Conservation (phyloP, 2,797 vertebrate genomes). For the Spea hammondii region DNA sequence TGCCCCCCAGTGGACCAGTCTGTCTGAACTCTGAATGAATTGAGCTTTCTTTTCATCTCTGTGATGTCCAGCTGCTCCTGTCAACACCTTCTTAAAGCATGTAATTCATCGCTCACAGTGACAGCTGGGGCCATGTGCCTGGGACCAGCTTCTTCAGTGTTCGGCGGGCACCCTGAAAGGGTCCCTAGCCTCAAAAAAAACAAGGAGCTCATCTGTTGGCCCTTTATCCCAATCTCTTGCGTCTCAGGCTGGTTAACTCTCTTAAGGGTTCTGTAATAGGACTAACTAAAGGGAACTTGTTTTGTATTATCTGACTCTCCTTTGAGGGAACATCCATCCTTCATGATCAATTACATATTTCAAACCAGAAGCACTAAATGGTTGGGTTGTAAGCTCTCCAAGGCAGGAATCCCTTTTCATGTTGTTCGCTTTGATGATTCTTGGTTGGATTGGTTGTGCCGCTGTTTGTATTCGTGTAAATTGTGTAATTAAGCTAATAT, state of each 20-base stretch:
- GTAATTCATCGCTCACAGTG: constrained; percentile 90
- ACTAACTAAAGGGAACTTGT: constrained; percentile 15
- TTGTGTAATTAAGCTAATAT: neutral
- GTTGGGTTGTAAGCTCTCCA: constrained; percentile 14
- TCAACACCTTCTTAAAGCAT: constrained; percentile 94
- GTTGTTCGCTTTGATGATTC: constrained; percentile 10
- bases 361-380: constrained; percentile 10
- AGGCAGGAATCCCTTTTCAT: constrained; percentile 19
- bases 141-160: constrained; percentile 86
- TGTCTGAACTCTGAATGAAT: constrained; percentile 87
- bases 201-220: constrained; percentile 61
- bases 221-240: constrained; percentile 48
- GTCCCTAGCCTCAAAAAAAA: constrained; percentile 72
- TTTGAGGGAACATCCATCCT: constrained; percentile 36
- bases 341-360: constrained; percentile 37
- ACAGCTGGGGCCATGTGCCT: constrained; percentile 89
- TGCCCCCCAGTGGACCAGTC: constrained; percentile 74
- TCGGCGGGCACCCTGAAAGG: constrained; percentile 75
- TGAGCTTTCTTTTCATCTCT: constrained; percentile 90
- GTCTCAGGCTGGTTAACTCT: constrained; percentile 60
- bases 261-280: constrained; percentile 52
- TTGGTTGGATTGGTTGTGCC: neutral
- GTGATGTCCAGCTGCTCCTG: constrained; percentile 97
- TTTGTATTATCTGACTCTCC: constrained; percentile 14
- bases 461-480: neutral